Percentiles rank a stretch among this genome's conserved stretches.
Evolutionary conservation across 2,888 invertebrate genomes (phyloP).

Genomic region (Tholera decimalis): DNA sequence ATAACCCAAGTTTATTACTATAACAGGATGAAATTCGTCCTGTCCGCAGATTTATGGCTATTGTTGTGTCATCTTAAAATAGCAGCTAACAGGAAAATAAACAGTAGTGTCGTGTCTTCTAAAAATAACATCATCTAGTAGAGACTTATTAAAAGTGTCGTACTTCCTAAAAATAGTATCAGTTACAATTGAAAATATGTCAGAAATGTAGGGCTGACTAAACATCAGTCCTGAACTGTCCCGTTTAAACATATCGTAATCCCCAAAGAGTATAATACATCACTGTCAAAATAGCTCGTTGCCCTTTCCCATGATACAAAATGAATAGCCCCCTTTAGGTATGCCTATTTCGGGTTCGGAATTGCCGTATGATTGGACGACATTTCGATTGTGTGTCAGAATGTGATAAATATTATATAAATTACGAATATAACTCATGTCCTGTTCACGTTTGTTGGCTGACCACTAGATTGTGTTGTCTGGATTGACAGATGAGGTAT

Average conservation of each 20-base stretch:
- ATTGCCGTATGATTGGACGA: conserved; percentile 55
- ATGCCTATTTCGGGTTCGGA: conserved; percentile 71
- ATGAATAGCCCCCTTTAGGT: conserved; percentile 74
- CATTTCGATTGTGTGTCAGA: conserved; percentile 60
- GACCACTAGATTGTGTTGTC: conserved; percentile 18
- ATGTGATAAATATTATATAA: conserved; percentile 63
- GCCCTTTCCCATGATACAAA: conserved; percentile 74
- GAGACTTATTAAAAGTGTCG: conserved; percentile 6
- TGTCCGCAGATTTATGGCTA: conserved; percentile 20
- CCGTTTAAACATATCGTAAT: conserved; percentile 65
- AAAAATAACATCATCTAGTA: conserved; percentile 24
- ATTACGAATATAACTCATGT: conserved; percentile 60
- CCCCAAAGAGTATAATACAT: conserved; percentile 75
- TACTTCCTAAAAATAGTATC: conserved; percentile 27
- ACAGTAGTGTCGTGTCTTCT: conserved; percentile 1
- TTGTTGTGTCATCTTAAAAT: conserved; percentile 30
- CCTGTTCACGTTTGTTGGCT: conserved; percentile 28
- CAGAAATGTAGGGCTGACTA: conserved; percentile 38
- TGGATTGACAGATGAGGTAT: conserved; percentile 33
- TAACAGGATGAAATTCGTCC: conserved; percentile 28
- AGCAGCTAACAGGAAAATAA: conserved; percentile 30
- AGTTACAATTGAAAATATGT: conserved; percentile 33
- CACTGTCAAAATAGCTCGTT: conserved; percentile 75
- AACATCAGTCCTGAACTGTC: conserved; percentile 42
- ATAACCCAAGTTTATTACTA: conserved; percentile 11